These are phyloP conservation scores for Conopomorpha cramerella DNA, from an alignment of 1,140 invertebrate species.

Conservation along the genomic window DNA sequence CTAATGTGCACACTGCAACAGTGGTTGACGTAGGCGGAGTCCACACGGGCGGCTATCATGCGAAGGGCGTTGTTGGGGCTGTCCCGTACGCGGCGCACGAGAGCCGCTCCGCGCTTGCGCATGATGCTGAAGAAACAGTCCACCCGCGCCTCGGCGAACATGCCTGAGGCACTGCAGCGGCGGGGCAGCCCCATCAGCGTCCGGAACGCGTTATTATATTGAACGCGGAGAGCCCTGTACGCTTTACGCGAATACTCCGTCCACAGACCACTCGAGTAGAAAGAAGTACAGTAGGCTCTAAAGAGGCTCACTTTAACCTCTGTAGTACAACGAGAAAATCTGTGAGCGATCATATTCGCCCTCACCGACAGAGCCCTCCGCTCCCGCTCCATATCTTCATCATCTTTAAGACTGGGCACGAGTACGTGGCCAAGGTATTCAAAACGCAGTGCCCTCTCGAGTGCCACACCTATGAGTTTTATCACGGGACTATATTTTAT, in stretches of 20 bases:
- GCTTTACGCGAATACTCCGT: neutral
- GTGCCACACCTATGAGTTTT: neutral
- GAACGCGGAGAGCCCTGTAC: neutral
- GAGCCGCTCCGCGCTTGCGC: neutral
- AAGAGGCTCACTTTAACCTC: neutral
- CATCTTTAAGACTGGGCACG: neutral
- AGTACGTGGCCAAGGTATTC: conserved; percentile 2
- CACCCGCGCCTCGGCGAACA: conserved; percentile 1
- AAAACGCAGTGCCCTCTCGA: neutral
- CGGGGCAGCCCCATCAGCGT: conserved; percentile 1
- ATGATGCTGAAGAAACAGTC: neutral
- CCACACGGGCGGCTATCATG: neutral
- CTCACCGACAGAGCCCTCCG: neutral
- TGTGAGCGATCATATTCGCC: conserved; percentile 1
- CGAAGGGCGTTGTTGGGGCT: neutral
- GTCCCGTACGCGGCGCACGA: neutral
- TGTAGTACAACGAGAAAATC: conserved; percentile 1
- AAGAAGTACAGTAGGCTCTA: neutral
- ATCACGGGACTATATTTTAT: neutral
- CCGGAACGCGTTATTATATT: conserved; percentile 1
- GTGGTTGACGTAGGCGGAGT: neutral
- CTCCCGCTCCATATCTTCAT: neutral
- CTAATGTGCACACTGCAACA: too few species aligned
- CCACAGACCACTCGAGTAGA: conserved; percentile 1
- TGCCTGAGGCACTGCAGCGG: conserved; percentile 2